Evolutionary conservation across 2,797 vertebrate species (phyloP).

Genomic region (Stomatorhinus walkeri): DNA sequence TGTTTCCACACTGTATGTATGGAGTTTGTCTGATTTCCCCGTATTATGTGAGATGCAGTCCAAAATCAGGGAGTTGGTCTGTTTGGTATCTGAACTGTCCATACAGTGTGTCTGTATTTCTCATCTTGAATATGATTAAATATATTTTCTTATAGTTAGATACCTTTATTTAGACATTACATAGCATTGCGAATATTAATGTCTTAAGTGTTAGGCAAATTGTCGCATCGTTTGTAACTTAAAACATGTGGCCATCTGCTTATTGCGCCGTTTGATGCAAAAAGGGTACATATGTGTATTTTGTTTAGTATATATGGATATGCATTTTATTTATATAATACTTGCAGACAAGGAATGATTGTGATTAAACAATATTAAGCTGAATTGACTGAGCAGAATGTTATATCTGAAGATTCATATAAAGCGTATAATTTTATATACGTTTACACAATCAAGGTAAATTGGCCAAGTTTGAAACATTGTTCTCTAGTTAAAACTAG

Average conservation of each 20-base stretch:
- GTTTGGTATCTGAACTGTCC: neutral
- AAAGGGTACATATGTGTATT: neutral
- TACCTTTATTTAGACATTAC: neutral
- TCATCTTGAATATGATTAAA: neutral
- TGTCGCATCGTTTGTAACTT: neutral
- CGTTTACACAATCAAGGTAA: neutral
- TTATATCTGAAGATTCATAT: neutral
- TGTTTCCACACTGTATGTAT: neutral
- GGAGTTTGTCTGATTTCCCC: neutral
- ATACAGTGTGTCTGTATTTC: neutral
- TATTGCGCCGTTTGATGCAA: neutral
- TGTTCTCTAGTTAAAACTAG: conserved; percentile 2
- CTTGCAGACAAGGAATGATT: neutral
- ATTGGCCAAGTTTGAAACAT: neutral
- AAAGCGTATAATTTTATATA: neutral
- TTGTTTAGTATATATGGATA: neutral
- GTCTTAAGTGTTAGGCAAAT: neutral
- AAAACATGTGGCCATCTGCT: neutral
- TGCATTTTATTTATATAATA: neutral
- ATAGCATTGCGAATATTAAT: neutral
- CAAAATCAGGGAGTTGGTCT: neutral
- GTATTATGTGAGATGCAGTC: neutral
- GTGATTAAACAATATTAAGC: neutral
- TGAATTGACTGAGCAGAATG: neutral
- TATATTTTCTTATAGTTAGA: neutral